Base-by-base conservation (phyloP, 2,888 invertebrate species). In the Heliconius sara region DNA sequence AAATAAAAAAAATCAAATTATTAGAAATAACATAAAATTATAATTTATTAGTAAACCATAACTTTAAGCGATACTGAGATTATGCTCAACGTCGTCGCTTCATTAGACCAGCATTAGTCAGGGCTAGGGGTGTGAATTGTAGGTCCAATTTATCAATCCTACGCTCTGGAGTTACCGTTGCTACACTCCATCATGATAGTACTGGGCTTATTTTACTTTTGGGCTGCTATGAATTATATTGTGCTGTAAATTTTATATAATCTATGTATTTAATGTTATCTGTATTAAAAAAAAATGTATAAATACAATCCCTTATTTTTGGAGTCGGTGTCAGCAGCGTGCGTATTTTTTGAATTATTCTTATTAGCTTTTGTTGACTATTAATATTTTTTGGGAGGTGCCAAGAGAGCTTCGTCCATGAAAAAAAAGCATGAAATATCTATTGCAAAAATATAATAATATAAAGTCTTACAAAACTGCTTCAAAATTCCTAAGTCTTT, bases 41-140 rank as follows among this genome's bases (percentile, higher is more conserved):
- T 43, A 47, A 70, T 47, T 70, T 70, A 70, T 75, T 47, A 70
- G 57, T 75, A 71, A 80, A 27, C 57, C 25, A 52, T 57, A 57
- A 74, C 16, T 74, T 73, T 68, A 66, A 60, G 65, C 65, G 68
- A 74, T 78, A 74, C 71, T 79, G 34, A 76, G 66, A 79, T 79
- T 81, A 82, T 68, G 77, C 74, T 25, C 68, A 80, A 85, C 88
- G 93, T 93, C 92, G 89, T 89, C 89, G 87, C 91, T 92, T 93
- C 92, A 92, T 93, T 93, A 93, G 92, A 88, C 87, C 85, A 79
- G 85, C 89, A 92, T 94, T 92, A 93, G 89, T 93, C 92, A 92
- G 88, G 80, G 83, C 84, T 80, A 84, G 82, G 87, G 88, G 88
- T 88, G 89, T 91, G 92, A 92, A 92, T 92, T 91, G 90, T 87